Percentiles rank a stretch among this genome's conserved stretches.
phyloP scores from a whole-genome alignment of 2,888 invertebrate species.

The Geotrupes spiniger region DNA sequence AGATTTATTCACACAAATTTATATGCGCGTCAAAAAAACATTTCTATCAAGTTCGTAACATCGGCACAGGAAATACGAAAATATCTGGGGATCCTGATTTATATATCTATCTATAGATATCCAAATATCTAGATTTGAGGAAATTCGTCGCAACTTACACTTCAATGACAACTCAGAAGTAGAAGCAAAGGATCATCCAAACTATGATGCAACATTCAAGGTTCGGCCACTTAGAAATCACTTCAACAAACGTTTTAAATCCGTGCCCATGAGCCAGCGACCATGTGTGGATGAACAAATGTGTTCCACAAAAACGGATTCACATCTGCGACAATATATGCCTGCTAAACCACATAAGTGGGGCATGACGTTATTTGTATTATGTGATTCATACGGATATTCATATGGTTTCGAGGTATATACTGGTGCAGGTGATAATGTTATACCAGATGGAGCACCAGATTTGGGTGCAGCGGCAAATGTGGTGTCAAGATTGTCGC shows the following conservation, averaged over 20 bases:
- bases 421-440: slow-evolving; percentile 26
- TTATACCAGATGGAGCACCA: slow-evolving; percentile 26
- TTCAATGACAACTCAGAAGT: slow-evolving; percentile 25
- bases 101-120: not conserved
- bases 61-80: not conserved
- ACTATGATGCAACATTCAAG: slow-evolving; percentile 22
- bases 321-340: slow-evolving; percentile 22
- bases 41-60: not conserved
- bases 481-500: slow-evolving; percentile 38
- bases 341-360: slow-evolving; percentile 28
- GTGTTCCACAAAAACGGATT: slow-evolving; percentile 21
- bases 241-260: slow-evolving; percentile 16
- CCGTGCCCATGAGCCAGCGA: slow-evolving; percentile 17
- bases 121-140: not conserved
- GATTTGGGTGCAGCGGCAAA: slow-evolving; percentile 39
- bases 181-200: not conserved
- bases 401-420: slow-evolving; percentile 26
- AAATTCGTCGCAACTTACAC: slow-evolving; percentile 24
- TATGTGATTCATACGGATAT: slow-evolving; percentile 23
- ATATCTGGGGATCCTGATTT: not conserved
- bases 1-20: not conserved
- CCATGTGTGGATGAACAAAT: slow-evolving; percentile 24
- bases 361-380: slow-evolving; percentile 26
- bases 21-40: not conserved
- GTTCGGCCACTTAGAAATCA: slow-evolving; percentile 22